phyloP scores from a whole-genome alignment of 2,888 invertebrate species.

The Isotomurus palustris region DNA sequence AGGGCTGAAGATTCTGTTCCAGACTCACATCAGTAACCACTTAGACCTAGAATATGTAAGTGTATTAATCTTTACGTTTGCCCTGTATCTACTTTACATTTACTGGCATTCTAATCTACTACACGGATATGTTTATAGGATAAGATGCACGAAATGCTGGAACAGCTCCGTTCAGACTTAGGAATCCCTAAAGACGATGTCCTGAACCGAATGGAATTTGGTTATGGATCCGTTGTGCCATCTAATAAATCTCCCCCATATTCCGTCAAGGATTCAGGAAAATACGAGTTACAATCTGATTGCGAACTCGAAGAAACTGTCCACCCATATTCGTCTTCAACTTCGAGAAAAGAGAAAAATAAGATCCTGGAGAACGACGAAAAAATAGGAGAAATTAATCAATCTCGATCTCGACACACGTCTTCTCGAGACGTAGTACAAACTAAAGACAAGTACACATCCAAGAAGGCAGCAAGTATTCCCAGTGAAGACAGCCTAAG shows the following conservation, averaged over 20 bases:
- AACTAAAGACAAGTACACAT: too few relatives aligned
- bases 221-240: slow-evolving; percentile 44
- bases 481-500: slow-evolving; percentile 21
- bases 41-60: slow-evolving; percentile 53
- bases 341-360: too few relatives aligned
- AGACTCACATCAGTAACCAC: slow-evolving; percentile 55
- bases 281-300: too few relatives aligned
- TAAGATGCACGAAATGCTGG: slow-evolving; percentile 51
- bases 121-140: too few relatives aligned
- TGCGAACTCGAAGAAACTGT: not conserved
- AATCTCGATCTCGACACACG: not conserved
- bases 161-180: slow-evolving; percentile 51
- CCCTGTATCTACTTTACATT: not conserved
- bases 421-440: not conserved
- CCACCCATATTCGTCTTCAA: too few relatives aligned
- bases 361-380: not conserved
- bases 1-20: slow-evolving; percentile 55
- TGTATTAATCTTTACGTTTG: not conserved
- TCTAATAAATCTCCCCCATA: too few relatives aligned
- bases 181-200: slow-evolving; percentile 49
- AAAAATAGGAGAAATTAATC: not conserved
- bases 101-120: not conserved
- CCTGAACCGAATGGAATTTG: slow-evolving; percentile 47
- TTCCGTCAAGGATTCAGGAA: too few relatives aligned
- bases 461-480: too few relatives aligned